Conservation (phyloP, 2,113 vertebrate species). For the Chauna torquata region DNA sequence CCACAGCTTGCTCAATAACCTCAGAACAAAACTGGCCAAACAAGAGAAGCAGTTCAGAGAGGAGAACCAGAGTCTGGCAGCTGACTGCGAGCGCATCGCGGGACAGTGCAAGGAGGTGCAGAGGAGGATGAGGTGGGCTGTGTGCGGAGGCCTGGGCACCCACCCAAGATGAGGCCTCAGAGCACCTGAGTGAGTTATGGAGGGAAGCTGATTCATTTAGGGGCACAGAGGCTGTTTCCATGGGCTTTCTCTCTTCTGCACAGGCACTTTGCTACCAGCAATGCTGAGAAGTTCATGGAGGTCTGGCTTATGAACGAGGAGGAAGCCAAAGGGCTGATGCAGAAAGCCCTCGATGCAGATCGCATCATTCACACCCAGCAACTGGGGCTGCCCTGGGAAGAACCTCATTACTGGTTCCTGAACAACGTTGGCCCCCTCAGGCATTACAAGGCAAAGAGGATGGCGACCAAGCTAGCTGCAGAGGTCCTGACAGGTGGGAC, state of each 20-base stretch:
- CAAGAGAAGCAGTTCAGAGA: conserved; percentile 74
- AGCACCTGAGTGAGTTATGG: not conserved
- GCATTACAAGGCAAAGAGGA: not conserved
- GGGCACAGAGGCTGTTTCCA: not conserved
- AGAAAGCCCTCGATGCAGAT: conserved; percentile 75
- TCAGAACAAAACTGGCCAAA: conserved; percentile 51
- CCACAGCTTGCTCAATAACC: conserved; percentile 68
- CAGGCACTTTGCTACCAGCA: conserved; percentile 76
- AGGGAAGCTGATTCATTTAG: too few relatives aligned
- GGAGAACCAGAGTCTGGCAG: conserved; percentile 68
- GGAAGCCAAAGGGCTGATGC: conserved; percentile 79
- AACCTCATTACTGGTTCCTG: conserved; percentile 70
- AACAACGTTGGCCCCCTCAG: conserved; percentile 62
- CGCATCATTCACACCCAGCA: conserved; percentile 78
- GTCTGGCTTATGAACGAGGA: conserved; percentile 86
- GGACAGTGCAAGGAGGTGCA: conserved; percentile 78
- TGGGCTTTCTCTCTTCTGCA: not conserved
- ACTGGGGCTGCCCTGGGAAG: conserved; percentile 80
- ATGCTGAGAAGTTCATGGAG: conserved; percentile 74
- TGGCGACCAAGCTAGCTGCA: conserved; percentile 5
- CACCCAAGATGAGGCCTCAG: fast-evolving
- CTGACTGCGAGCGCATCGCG: conserved; percentile 67
- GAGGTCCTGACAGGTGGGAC: conserved; percentile 64
- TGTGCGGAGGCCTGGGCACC: not conserved
- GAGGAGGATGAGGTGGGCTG: conserved; percentile 79